Conservation (phyloP, 2,113 vertebrate genomes). For the Salvelinus fontinalis region DNA sequence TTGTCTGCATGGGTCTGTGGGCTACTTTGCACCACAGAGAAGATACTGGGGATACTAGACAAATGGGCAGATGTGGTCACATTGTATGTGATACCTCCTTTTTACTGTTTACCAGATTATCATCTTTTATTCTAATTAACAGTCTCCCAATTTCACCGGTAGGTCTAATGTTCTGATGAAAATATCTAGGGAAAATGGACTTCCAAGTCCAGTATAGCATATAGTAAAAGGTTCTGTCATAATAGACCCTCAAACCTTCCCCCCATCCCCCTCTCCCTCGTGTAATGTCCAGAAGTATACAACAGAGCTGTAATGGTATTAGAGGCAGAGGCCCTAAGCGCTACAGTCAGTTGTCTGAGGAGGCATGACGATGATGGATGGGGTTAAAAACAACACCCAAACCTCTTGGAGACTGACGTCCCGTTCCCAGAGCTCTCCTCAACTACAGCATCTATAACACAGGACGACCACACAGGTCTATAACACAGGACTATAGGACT, state of each 20-base stretch:
- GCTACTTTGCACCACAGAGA: no score
- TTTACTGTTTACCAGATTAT: no score
- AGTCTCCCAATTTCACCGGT: no score
- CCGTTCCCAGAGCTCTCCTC: not conserved
- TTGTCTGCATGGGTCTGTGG: conserved; percentile 42
- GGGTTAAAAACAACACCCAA: conserved; percentile 45
- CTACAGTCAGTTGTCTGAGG: conserved; percentile 28
- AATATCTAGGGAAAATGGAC: no score
- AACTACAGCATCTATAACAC: not conserved
- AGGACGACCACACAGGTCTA: no score
- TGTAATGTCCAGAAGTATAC: conserved; percentile 24
- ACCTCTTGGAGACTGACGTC: conserved; percentile 1
- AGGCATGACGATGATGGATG: conserved; percentile 62
- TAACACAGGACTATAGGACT: no score
- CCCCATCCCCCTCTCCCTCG: not conserved
- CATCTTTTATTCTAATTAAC: no score
- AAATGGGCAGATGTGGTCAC: not conserved
- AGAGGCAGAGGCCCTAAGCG: conserved; percentile 46
- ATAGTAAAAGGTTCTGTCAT: no score
- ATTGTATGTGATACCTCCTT: no score
- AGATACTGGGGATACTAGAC: conserved; percentile 2
- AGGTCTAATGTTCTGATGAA: no score
- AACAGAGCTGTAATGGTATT: conserved; percentile 45
- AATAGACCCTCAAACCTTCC: not conserved
- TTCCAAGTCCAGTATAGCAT: no score